Evolutionary conservation across 30 jellyfish, hydroid and myxozoan species (phyloP).

Genomic region (Cassiopea andromeda): DNA sequence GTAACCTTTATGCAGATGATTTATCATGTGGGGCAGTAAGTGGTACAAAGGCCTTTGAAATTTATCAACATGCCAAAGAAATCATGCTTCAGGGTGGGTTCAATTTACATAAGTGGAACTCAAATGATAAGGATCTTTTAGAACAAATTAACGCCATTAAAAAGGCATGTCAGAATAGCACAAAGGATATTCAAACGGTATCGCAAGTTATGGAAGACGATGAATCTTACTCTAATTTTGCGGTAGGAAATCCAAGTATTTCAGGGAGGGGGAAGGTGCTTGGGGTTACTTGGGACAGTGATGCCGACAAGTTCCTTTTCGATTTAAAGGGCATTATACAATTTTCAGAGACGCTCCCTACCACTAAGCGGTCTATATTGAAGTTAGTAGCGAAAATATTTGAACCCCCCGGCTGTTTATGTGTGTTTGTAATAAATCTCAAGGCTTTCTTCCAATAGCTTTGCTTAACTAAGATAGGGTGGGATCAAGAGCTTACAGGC

Average conservation of each 20-base stretch:
- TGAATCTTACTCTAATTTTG: conserved; percentile 32
- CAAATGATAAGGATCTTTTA: conserved; percentile 34
- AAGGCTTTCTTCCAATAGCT: conserved; percentile 4
- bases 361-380: conserved; percentile 52
- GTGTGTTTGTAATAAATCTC: conserved; percentile 7
- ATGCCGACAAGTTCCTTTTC: conserved; percentile 9
- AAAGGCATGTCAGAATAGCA: neutral
- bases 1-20: conserved; percentile 41
- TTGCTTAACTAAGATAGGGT: conserved; percentile 1
- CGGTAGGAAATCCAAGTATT: conserved; percentile 25
- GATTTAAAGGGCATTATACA: neutral
- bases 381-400: conserved; percentile 29
- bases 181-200: neutral
- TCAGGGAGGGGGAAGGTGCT: conserved; percentile 23
- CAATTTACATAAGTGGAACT: conserved; percentile 26
- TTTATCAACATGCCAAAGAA: conserved; percentile 6
- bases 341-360: conserved; percentile 36
- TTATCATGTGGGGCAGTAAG: conserved; percentile 2
- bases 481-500: conserved; percentile 26
- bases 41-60: conserved; percentile 19
- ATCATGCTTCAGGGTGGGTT: conserved; percentile 33
- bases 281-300: conserved; percentile 38
- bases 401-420: conserved; percentile 40
- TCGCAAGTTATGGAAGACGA: conserved; percentile 42
- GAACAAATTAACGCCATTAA: conserved; percentile 21